Base-by-base conservation (phyloP, 2,888 invertebrate genomes). In the Chesias legatella region DNA sequence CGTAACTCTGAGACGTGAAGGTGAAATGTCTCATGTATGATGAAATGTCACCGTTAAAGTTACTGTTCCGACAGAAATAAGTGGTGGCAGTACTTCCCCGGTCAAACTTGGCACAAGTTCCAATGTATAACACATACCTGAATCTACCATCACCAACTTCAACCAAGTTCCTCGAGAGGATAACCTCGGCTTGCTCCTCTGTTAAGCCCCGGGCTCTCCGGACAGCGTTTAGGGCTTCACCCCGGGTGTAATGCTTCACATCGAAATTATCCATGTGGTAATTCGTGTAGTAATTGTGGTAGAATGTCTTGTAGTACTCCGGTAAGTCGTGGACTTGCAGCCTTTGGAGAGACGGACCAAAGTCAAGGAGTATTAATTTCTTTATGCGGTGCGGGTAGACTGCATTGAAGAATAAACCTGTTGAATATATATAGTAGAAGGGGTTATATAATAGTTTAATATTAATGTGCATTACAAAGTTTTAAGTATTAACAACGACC, bases 351-450 rank as follows among this genome's bases (percentile, higher is more conserved):
- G 78, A 67, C 0, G 73, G 71, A 0, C 61, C 62, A 0, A 71
- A 60, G 39, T 88, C 88, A 0, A 64, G 76, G 54, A 68, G 77
- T 48, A 80, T 76, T 69, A 70, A 77, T 65, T 53, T 90, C 58
- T 57, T 75, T 47, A 73, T 90, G 68, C 67, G 75, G 73, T 40
- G 89, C 52, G 72, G 92, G 74, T 67, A 86, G 38, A 79, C 84
- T 57, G 56, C 62, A 20, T 82, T 79, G 65, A 63, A 88, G 51
- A 80, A 78, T 8, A 84, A 34, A 3, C 78, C 85, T 86, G 59
- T 17, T 17, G 0, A 62, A 33, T 0, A 11, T 22, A 2, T 32
- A 13, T 7, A 11, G 17, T 13, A 17, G 6, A n/a, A n/a, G n/a
- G n/a, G n/a, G n/a, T n/a, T n/a, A n/a, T n/a, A n/a, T n/a, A n/a